Percentiles rank a stretch among this genome's conserved stretches.
Conservation (phyloP, 1,140 invertebrate genomes). For the Aporrectodea caliginosa region DNA sequence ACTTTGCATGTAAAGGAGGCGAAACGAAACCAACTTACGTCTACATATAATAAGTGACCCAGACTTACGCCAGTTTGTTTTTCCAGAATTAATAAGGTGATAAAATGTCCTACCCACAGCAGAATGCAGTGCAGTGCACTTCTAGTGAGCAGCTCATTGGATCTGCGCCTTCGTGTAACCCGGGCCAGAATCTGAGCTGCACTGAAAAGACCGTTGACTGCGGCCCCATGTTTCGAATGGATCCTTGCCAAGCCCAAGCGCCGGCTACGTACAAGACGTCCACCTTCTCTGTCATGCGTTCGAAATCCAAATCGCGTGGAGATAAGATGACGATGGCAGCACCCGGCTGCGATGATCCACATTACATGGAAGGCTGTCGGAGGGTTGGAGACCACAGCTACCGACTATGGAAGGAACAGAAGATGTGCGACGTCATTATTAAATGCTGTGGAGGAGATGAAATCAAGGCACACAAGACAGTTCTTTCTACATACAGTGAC, state of each 20-base stretch:
- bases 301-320: background rate
- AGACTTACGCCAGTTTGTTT: no score
- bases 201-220: background rate
- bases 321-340: background rate
- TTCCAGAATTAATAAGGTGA: no score
- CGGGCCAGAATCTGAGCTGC: background rate
- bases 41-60: no score
- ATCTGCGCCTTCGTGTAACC: background rate
- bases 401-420: conserved; percentile 21
- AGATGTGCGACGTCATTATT: conserved; percentile 21
- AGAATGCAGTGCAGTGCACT: no score
- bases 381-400: conserved; percentile 19
- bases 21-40: no score
- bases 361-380: conserved; percentile 9
- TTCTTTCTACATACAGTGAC: conserved; percentile 21
- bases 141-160: background rate
- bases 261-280: background rate
- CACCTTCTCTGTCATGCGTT: background rate
- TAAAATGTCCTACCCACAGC: no score
- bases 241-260: no score
- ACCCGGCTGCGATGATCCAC: background rate
- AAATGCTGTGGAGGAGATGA: conserved; percentile 19
- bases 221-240: background rate
- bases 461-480: conserved; percentile 19
- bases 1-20: no score